Percentiles rank a stretch among this genome's conserved stretches.
Evolutionary conservation across 2,113 vertebrate species (phyloP).

Genomic region (Lagopus muta): DNA sequence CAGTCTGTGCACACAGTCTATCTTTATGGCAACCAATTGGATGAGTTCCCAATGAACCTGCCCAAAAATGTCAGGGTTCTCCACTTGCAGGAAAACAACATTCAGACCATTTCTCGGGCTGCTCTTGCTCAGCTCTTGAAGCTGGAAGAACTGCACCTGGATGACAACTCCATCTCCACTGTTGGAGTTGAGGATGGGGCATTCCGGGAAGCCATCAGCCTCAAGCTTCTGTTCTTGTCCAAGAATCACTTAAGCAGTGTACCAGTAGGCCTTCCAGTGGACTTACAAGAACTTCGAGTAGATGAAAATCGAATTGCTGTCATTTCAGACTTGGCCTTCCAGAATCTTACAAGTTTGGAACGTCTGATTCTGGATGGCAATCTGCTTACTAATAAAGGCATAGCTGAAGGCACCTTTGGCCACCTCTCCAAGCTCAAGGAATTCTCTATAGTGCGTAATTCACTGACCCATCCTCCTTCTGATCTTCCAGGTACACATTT

Average conservation of each 20-base stretch:
- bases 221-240: constrained; percentile 95
- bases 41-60: constrained; percentile 97
- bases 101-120: constrained; percentile 95
- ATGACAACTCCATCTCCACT: constrained; percentile 98
- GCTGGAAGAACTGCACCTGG: constrained; percentile 94
- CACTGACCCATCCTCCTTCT: constrained; percentile 89
- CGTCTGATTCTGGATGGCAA: constrained; percentile 95
- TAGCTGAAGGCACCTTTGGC: constrained; percentile 93
- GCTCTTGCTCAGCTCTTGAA: constrained; percentile 92
- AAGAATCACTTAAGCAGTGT: constrained; percentile 98
- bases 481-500: constrained; percentile 90
- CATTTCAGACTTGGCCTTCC: constrained; percentile 94
- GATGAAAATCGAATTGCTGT: constrained; percentile 95
- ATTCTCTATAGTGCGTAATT: constrained; percentile 94
- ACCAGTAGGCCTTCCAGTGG: constrained; percentile 92
- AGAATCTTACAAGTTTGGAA: constrained; percentile 93
- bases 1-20: constrained; percentile 93
- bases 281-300: constrained; percentile 91
- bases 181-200: constrained; percentile 97
- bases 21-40: constrained; percentile 96
- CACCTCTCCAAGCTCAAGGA: constrained; percentile 91
- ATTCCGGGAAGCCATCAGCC: constrained; percentile 93
- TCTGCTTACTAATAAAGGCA: constrained; percentile 92
- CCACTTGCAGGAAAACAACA: constrained; percentile 98
- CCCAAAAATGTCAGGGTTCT: constrained; percentile 93